phyloP scores from a whole-genome alignment of 1,140 invertebrate species.

The Agrypnia vestita region DNA sequence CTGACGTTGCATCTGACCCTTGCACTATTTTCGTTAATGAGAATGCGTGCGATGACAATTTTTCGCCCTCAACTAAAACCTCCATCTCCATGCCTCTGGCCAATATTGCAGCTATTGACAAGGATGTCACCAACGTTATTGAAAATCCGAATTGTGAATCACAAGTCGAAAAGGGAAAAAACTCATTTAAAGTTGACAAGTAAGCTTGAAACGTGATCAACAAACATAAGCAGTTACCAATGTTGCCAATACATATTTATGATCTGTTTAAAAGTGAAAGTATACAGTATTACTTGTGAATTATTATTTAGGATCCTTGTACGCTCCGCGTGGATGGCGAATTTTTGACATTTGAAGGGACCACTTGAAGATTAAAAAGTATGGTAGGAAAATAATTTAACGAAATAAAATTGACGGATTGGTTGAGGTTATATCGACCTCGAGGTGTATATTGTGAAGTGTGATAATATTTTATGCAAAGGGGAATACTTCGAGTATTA shows the following conservation, averaged over 20 bases:
- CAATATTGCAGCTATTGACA: background rate
- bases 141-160: constrained; percentile 4
- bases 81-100: constrained; percentile 9
- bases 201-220: too few relatives aligned
- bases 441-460: constrained; percentile 13
- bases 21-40: constrained; percentile 21
- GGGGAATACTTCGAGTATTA: constrained; percentile 10
- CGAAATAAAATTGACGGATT: constrained; percentile 13
- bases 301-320: too few relatives aligned
- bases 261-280: too few relatives aligned
- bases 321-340: background rate
- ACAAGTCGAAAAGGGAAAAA: too few relatives aligned
- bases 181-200: too few relatives aligned
- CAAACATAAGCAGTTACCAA: too few relatives aligned
- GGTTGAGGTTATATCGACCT: constrained; percentile 3
- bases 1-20: background rate
- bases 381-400: constrained; percentile 16
- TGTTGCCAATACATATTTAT: too few relatives aligned
- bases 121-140: constrained; percentile 8
- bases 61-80: background rate
- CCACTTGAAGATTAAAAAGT: constrained; percentile 32
- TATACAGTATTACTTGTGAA: too few relatives aligned
- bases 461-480: constrained; percentile 33
- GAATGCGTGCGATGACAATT: background rate
- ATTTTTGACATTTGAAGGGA: constrained; percentile 29